Evolutionary conservation across 2,888 invertebrate species (phyloP).

Genomic region (Yponomeuta malinellus): DNA sequence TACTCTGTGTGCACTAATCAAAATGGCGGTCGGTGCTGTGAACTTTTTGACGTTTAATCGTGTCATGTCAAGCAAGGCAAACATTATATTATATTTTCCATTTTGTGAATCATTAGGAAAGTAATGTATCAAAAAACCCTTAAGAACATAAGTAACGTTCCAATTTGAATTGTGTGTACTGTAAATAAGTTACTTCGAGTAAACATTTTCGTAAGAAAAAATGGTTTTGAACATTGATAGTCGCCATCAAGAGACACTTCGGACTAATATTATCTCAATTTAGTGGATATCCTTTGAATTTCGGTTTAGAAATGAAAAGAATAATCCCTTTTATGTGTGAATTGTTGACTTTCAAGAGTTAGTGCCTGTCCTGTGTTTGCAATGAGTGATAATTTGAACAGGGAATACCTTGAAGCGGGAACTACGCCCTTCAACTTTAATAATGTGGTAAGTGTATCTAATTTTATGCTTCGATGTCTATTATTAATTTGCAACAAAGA

Average conservation of each 20-base stretch:
- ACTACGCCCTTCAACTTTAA: conserved; percentile 66
- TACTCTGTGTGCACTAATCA: not conserved
- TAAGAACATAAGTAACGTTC: not conserved
- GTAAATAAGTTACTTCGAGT: too few species aligned
- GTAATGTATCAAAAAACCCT: not conserved
- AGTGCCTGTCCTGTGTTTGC: conserved; percentile 29
- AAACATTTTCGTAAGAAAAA: not conserved
- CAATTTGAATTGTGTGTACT: not conserved
- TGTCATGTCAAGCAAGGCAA: conserved; percentile 7
- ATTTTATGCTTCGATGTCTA: conserved; percentile 6
- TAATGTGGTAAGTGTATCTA: conserved; percentile 59
- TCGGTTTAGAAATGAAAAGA: conserved; percentile 25
- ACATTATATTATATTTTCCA: not conserved
- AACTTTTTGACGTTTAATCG: conserved; percentile 7
- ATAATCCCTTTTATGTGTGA: conserved; percentile 31
- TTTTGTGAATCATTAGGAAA: too few species aligned
- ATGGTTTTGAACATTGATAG: not conserved
- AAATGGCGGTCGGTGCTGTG: conserved; percentile 12
- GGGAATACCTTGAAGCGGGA: conserved; percentile 59
- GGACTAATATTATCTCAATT: conserved; percentile 7
- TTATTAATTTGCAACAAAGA: not conserved
- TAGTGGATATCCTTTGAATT: not conserved
- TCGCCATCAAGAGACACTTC: not conserved
- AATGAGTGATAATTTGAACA: conserved; percentile 65
- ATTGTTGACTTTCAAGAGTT: conserved; percentile 32